Evolutionary conservation across 2,797 vertebrate species (phyloP).

Genomic region (Microctenopoma lineatum): DNA sequence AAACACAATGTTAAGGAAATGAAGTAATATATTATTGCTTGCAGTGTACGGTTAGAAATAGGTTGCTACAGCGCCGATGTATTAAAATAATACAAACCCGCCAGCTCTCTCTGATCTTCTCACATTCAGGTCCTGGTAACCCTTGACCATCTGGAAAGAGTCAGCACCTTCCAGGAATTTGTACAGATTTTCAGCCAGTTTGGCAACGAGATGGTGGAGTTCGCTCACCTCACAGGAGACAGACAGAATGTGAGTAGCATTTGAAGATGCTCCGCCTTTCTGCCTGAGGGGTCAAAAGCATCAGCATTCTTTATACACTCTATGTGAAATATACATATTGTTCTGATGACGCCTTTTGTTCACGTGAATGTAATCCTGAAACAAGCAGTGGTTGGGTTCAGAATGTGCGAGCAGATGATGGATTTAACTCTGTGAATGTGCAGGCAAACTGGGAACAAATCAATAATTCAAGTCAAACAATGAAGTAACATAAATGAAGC

Average conservation of each 20-base stretch:
- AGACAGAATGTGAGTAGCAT: slow-evolving; percentile 92
- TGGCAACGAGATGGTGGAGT: slow-evolving; percentile 99
- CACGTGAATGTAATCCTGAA: slow-evolving; percentile 26
- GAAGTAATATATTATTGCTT: background rate
- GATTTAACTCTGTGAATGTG: slow-evolving; percentile 27
- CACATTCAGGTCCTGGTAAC: slow-evolving; percentile 91
- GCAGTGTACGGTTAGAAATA: background rate
- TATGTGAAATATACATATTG: background rate
- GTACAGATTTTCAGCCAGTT: slow-evolving; percentile 99
- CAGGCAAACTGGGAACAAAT: slow-evolving; percentile 34
- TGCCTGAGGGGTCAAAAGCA: background rate
- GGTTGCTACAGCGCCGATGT: background rate
- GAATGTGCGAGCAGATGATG: slow-evolving; percentile 28
- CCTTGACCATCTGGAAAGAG: slow-evolving; percentile 94
- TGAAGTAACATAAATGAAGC: background rate
- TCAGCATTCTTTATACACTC: slow-evolving; percentile 6
- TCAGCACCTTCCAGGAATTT: slow-evolving; percentile 98
- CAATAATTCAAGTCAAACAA: slow-evolving; percentile 35
- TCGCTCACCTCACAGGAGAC: slow-evolving; percentile 98
- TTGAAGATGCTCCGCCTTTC: slow-evolving; percentile 13
- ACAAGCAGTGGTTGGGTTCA: slow-evolving; percentile 27
- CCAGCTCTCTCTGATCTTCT: slow-evolving; percentile 16
- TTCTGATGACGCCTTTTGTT: slow-evolving; percentile 30
- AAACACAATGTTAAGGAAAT: background rate
- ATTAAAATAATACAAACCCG: slow-evolving; percentile 14